These are phyloP conservation scores for Eunapius fragilis DNA, from an alignment of 37 sponge, comb jelly and placozoan species.

Conservation along the genomic window DNA sequence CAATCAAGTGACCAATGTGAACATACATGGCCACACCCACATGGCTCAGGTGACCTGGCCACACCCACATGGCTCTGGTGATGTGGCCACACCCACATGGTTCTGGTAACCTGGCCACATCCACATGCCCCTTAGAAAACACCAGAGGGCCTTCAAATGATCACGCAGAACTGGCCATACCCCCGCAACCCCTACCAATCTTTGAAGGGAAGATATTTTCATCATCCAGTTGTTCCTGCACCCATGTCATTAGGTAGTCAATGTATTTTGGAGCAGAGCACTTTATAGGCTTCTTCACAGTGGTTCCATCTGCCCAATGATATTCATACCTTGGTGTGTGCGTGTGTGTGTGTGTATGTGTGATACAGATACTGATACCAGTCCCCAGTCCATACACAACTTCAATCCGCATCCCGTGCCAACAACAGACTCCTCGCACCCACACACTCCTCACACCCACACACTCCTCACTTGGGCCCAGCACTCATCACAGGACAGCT, in stretches of 20 bases:
- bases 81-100: too few species aligned
- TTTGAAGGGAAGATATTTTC: conserved; percentile 97
- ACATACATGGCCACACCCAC: too few species aligned
- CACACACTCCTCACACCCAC: neutral
- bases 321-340: conserved; percentile 89
- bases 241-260: conserved; percentile 99
- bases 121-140: neutral
- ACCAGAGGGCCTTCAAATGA: neutral
- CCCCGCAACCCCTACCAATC: conserved; percentile 65
- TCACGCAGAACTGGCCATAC: neutral
- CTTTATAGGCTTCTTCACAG: conserved; percentile 97
- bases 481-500: conserved; percentile 98
- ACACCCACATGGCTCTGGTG: too few species aligned
- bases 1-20: too few species aligned
- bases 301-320: conserved; percentile 99
- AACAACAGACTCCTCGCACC: too few species aligned
- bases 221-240: conserved; percentile 97
- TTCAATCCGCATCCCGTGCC: too few species aligned
- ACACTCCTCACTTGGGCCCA: conserved; percentile 90
- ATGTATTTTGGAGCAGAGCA: conserved; percentile 99
- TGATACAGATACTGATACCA: too few species aligned
- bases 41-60: too few species aligned
- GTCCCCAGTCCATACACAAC: too few species aligned
- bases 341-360: neutral
- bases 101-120: conserved; percentile 8